These are phyloP conservation scores for Zaprionus lachaisei DNA, from an alignment of 1,140 invertebrate species.

Conservation along the genomic window DNA sequence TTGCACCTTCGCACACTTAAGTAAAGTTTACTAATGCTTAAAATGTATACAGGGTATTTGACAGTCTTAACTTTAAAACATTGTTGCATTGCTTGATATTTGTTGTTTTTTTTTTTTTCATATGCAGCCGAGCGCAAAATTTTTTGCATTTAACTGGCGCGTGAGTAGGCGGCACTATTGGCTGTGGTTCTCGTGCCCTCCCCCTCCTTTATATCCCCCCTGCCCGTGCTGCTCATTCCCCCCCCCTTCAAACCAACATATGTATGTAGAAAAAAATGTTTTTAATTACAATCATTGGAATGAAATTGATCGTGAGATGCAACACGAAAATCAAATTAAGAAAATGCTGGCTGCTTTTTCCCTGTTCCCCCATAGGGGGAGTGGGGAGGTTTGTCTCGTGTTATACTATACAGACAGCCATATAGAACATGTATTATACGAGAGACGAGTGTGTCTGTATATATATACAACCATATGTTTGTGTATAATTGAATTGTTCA, in stretches of 20 bases:
- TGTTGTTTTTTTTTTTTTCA: slow-evolving; percentile 46
- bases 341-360: slow-evolving; percentile 44
- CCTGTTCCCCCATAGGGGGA: background rate
- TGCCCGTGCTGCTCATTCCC: too few relatives aligned
- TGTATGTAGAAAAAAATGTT: slow-evolving; percentile 54
- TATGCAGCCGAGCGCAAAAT: slow-evolving; percentile 62
- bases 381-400: slow-evolving; percentile 44
- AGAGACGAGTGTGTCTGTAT: background rate
- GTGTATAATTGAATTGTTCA: slow-evolving; percentile 33
- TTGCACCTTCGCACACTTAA: too few relatives aligned
- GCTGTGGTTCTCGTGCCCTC: background rate
- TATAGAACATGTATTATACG: background rate
- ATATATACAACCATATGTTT: background rate
- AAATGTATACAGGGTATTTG: slow-evolving; percentile 14
- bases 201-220: background rate
- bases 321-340: slow-evolving; percentile 78
- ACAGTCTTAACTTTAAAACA: background rate
- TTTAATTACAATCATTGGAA: slow-evolving; percentile 81
- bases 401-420: slow-evolving; percentile 18
- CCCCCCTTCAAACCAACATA: background rate
- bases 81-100: background rate
- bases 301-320: slow-evolving; percentile 77
- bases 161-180: slow-evolving; percentile 57
- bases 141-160: slow-evolving; percentile 43
- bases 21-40: background rate